Conservation (phyloP, 2,797 vertebrate species). For the Siniperca obscura region DNA sequence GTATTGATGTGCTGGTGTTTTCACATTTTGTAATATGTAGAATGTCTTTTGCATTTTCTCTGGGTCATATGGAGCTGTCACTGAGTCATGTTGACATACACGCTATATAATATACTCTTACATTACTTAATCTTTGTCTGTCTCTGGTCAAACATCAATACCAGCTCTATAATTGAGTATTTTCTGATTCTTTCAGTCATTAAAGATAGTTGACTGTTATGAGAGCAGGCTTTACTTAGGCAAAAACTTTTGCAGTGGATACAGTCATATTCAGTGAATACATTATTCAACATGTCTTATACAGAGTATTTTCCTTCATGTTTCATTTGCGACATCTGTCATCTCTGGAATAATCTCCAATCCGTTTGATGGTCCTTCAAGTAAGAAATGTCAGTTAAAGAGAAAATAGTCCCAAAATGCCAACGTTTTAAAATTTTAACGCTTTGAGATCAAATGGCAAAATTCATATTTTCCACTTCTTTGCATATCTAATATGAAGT, state of each 20-base stretch:
- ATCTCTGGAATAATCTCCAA: slow-evolving; percentile 60
- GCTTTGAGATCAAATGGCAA: slow-evolving; percentile 74
- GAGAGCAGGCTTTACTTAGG: slow-evolving; percentile 27
- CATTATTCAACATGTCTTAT: slow-evolving; percentile 69
- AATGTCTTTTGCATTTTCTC: not conserved
- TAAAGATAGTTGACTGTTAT: slow-evolving; percentile 9
- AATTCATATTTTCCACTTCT: slow-evolving; percentile 69
- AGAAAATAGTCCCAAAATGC: slow-evolving; percentile 69
- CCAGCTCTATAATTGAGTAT: not conserved
- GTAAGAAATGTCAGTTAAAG: slow-evolving; percentile 69
- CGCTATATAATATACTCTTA: not conserved
- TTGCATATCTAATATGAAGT: slow-evolving; percentile 61
- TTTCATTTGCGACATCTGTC: slow-evolving; percentile 71
- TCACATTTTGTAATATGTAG: slow-evolving; percentile 13
- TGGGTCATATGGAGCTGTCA: not conserved
- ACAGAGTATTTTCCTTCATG: slow-evolving; percentile 67
- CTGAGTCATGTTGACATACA: slow-evolving; percentile 2
- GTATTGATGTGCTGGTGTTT: not conserved
- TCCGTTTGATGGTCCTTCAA: slow-evolving; percentile 67
- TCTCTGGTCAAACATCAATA: slow-evolving; percentile 15
- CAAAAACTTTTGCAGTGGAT: slow-evolving; percentile 30
- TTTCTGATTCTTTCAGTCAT: not conserved
- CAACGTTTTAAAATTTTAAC: slow-evolving; percentile 63
- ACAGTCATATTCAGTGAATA: slow-evolving; percentile 43
- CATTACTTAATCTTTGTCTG: not conserved